Conservation (phyloP, 2,797 vertebrate genomes). For the Allobates femoralis region DNA sequence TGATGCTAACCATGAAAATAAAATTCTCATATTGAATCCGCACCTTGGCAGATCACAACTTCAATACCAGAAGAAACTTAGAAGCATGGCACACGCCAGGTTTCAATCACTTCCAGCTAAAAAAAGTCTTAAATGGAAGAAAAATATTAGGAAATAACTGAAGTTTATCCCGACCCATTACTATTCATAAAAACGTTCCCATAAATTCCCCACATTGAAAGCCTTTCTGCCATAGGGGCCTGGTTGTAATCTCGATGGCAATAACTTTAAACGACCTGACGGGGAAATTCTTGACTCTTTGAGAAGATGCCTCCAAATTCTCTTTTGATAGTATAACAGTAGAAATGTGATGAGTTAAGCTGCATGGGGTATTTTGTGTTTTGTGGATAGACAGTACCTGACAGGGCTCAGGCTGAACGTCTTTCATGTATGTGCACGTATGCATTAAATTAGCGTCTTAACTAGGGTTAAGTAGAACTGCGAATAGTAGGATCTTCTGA, state of each 20-base stretch:
- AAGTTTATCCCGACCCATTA: background rate
- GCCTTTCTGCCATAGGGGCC: background rate
- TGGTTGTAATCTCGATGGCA: background rate
- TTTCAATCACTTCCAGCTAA: background rate
- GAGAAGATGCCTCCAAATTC: slow-evolving; percentile 64
- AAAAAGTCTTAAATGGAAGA: slow-evolving; percentile 9
- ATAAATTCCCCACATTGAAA: slow-evolving; percentile 25
- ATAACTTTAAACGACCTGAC: slow-evolving; percentile 61
- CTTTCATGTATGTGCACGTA: slow-evolving; percentile 69
- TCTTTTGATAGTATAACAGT: slow-evolving; percentile 64
- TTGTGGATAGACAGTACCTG: slow-evolving; percentile 66
- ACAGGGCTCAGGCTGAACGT: slow-evolving; percentile 67
- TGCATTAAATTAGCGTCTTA: slow-evolving; percentile 72
- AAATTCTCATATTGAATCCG: slow-evolving; percentile 9
- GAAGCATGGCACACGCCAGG: background rate
- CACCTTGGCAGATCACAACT: background rate
- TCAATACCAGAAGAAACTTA: slow-evolving; percentile 9
- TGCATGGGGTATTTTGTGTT: slow-evolving; percentile 67
- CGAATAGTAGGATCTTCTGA: slow-evolving; percentile 63
- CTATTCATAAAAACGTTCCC: slow-evolving; percentile 10
- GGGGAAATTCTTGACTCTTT: slow-evolving; percentile 53
- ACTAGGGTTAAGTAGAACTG: slow-evolving; percentile 72
- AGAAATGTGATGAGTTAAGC: slow-evolving; percentile 67
- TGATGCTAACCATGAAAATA: slow-evolving; percentile 22
- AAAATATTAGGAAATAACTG: slow-evolving; percentile 2